Percentiles rank a stretch among this genome's conserved stretches.
These are phyloP conservation scores for Atta texana DNA, from an alignment of 1,140 invertebrate species.

Conservation along the genomic window DNA sequence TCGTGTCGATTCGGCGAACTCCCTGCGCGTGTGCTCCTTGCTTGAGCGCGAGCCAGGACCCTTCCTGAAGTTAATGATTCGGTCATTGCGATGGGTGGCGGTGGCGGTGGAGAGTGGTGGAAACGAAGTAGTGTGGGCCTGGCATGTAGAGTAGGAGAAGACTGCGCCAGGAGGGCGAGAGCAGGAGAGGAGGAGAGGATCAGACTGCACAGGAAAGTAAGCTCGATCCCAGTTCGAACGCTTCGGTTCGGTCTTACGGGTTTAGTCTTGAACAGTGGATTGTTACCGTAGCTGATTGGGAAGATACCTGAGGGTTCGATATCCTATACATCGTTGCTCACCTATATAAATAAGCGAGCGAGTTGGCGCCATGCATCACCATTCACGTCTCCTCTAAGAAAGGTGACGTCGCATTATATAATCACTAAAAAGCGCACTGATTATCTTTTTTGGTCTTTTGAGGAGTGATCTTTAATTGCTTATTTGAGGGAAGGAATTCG, in stretches of 20 bases:
- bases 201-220: constrained; percentile 76
- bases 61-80: constrained; percentile 75
- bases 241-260: constrained; percentile 66
- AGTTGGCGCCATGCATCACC: constrained; percentile 5
- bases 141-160: constrained; percentile 77
- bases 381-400: constrained; percentile 34
- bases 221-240: constrained; percentile 79
- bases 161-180: constrained; percentile 64
- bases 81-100: constrained; percentile 73
- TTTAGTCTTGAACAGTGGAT: constrained; percentile 62
- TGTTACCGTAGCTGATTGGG: constrained; percentile 57
- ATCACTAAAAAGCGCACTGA: neutral
- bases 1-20: constrained; percentile 41
- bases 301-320: neutral
- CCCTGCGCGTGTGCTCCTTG: constrained; percentile 19
- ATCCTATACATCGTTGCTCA: constrained; percentile 9
- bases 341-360: neutral
- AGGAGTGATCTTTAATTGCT: neutral
- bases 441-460: neutral
- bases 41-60: constrained; percentile 66
- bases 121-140: constrained; percentile 76
- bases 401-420: neutral
- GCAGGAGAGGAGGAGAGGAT: constrained; percentile 71
- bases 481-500: neutral
- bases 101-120: constrained; percentile 73